Conservation (phyloP, 1,140 invertebrate species). For the Bombus superbus region DNA sequence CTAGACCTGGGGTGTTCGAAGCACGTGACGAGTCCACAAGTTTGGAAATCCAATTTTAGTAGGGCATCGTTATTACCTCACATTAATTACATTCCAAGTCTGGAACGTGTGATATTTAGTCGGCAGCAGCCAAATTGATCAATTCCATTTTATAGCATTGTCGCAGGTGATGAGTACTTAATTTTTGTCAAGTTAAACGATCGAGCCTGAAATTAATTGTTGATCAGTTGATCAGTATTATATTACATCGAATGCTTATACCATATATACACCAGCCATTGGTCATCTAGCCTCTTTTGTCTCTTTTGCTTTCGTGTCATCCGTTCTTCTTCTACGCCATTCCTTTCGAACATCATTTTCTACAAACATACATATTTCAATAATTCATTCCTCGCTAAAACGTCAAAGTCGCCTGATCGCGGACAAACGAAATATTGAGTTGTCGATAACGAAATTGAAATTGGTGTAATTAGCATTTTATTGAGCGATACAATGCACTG, state of each 20-base stretch:
- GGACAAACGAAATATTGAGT: not conserved
- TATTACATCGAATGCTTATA: too few relatives aligned
- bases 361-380: too few relatives aligned
- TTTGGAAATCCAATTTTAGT: not conserved
- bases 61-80: not conserved
- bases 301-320: too few relatives aligned
- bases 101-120: not conserved
- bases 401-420: not conserved
- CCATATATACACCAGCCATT: too few relatives aligned
- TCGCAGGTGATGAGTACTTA: too few relatives aligned
- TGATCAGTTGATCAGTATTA: too few relatives aligned
- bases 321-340: too few relatives aligned
- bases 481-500: not conserved
- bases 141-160: not conserved
- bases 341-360: too few relatives aligned
- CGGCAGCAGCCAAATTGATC: not conserved
- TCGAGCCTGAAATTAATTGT: too few relatives aligned
- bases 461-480: not conserved
- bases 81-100: not conserved
- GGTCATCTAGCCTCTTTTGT: too few relatives aligned
- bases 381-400: too few relatives aligned
- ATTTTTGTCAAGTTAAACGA: too few relatives aligned
- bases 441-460: not conserved
- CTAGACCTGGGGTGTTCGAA: not conserved
- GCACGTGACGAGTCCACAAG: conserved; percentile 8